These are phyloP conservation scores for Diadromus collaris DNA, from an alignment of 2,888 invertebrate species.

Conservation along the genomic window DNA sequence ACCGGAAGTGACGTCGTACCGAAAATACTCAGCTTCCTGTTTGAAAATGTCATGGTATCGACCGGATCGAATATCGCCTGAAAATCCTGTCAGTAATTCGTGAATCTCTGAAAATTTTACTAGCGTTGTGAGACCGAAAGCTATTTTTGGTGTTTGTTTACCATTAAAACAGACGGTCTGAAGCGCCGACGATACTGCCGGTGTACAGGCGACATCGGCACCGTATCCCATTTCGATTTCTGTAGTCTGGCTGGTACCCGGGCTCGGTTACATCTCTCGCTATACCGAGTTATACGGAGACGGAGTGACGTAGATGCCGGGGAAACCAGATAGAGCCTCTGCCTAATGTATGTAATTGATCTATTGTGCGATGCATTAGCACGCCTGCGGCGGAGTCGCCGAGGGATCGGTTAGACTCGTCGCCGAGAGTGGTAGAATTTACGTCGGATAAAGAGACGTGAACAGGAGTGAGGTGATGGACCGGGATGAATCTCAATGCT, in stretches of 20 bases:
- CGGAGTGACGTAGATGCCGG: conserved; percentile 17
- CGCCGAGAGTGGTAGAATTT: conserved; percentile 47
- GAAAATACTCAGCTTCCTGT: no score
- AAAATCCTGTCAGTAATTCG: no score
- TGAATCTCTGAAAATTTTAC: no score
- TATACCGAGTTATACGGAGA: conserved; percentile 11
- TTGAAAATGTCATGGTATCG: no score
- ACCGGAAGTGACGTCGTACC: no score
- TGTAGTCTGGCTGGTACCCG: conserved; percentile 11
- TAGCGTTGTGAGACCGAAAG: no score
- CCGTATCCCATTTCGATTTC: conserved; percentile 17
- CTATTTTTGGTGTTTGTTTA: no score
- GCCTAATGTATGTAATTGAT: conserved; percentile 79
- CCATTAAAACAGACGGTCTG: no score
- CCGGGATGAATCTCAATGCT: conserved; percentile 58
- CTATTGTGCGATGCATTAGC: conserved; percentile 78
- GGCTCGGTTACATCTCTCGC: conserved; percentile 6
- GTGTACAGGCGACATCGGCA: conserved; percentile 16
- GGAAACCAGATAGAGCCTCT: conserved; percentile 59
- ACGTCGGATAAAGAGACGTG: conserved; percentile 59
- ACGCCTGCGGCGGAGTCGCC: conserved; percentile 66
- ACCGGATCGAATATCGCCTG: no score
- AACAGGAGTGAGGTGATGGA: conserved; percentile 53
- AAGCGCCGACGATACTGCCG: not conserved
- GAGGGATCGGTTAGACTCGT: conserved; percentile 68